phyloP scores from a whole-genome alignment of 2,797 vertebrate genomes.

The Ambastaia sidthimunki region DNA sequence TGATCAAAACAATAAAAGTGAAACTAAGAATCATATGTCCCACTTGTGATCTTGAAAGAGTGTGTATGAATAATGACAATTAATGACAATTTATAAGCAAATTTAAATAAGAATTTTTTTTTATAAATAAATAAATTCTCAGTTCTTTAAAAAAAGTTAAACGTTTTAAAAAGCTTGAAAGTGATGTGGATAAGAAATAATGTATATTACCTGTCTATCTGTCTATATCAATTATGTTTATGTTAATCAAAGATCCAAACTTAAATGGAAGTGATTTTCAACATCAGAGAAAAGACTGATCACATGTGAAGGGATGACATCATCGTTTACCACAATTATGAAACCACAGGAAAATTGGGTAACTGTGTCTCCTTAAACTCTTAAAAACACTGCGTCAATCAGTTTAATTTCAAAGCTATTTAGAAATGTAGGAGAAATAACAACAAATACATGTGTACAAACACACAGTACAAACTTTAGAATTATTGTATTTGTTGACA shows the following conservation, averaged over 20 bases:
- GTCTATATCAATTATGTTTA: too few species aligned
- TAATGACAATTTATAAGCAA: too few species aligned
- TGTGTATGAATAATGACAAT: conserved; percentile 19
- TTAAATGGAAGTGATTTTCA: conserved; percentile 23
- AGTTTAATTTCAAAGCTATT: background rate
- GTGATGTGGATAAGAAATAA: too few species aligned
- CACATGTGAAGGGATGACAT: conserved; percentile 17
- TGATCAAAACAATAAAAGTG: conserved; percentile 31
- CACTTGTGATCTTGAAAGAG: background rate
- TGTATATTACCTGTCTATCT: too few species aligned
- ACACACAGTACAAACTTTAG: too few species aligned
- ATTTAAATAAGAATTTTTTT: too few species aligned
- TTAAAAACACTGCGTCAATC: background rate
- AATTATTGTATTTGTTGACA: too few species aligned
- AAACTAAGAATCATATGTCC: conserved; percentile 45
- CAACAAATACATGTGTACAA: too few species aligned
- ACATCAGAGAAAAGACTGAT: conserved; percentile 12
- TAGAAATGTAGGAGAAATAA: background rate
- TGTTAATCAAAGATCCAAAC: too few species aligned
- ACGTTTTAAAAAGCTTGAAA: too few species aligned
- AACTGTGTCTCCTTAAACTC: conserved; percentile 1
- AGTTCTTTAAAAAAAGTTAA: too few species aligned
- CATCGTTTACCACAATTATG: conserved; percentile 14
- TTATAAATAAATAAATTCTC: too few species aligned
- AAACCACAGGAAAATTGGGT: conserved; percentile 9